Percentiles rank a stretch among this genome's conserved stretches.
These are phyloP conservation scores for Drosophila mimetica DNA, from an alignment of 2,888 invertebrate species.

Conservation along the genomic window DNA sequence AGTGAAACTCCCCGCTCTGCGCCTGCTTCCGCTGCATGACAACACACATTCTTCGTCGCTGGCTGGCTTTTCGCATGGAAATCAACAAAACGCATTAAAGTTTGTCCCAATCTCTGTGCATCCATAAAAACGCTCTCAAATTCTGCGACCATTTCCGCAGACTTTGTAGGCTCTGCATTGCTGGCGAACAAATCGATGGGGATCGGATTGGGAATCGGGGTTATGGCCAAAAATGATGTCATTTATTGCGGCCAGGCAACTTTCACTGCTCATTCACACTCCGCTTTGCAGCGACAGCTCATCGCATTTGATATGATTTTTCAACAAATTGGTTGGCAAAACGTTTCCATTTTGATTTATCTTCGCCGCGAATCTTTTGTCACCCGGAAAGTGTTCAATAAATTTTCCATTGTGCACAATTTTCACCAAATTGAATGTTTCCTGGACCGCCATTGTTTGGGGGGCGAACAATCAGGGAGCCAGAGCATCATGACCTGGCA, in stretches of 20 bases:
- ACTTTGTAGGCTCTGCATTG: conserved; percentile 30
- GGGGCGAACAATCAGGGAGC: conserved; percentile 33
- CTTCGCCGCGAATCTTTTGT: conserved; percentile 13
- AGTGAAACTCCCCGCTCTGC: conserved; percentile 72
- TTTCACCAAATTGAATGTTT: conserved; percentile 37
- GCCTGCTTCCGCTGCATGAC: conserved; percentile 60
- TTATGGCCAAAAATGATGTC: conserved; percentile 74
- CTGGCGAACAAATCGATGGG: conserved; percentile 36
- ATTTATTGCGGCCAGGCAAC: conserved; percentile 68
- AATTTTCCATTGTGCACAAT: conserved; percentile 43
- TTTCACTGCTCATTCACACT: conserved; percentile 68
- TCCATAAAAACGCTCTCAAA: conserved; percentile 22
- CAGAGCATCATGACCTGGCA: conserved; percentile 60
- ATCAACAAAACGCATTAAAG: conserved; percentile 24
- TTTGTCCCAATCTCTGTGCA: conserved; percentile 35
- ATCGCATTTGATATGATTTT: conserved; percentile 27
- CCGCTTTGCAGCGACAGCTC: conserved; percentile 18
- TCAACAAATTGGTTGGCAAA: conserved; percentile 33
- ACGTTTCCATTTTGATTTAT: conserved; percentile 31
- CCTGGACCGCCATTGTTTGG: conserved; percentile 17
- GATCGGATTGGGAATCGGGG: conserved; percentile 31
- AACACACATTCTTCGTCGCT: conserved; percentile 56
- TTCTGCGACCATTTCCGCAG: conserved; percentile 34
- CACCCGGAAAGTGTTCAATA: conserved; percentile 18
- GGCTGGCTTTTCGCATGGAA: conserved; percentile 47